Conservation (phyloP, 2,113 vertebrate genomes). For the Dasyurus viverrinus region DNA sequence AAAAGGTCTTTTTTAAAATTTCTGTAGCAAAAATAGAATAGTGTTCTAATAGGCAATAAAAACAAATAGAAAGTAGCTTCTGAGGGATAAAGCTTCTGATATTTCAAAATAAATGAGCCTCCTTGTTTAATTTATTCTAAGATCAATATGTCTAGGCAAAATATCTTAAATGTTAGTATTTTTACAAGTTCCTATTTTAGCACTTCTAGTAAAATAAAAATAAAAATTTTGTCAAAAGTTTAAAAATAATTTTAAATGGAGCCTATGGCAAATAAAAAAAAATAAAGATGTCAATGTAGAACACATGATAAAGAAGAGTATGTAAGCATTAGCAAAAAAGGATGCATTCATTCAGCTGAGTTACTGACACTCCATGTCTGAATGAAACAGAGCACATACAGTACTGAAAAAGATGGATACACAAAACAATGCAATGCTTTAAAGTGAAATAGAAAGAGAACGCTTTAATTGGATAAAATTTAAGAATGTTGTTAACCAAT, state of each 20-base stretch:
- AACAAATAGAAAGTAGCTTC: constrained; percentile 31
- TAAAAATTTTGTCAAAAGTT: constrained; percentile 50
- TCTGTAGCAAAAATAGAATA: constrained; percentile 31
- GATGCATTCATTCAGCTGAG: constrained; percentile 57
- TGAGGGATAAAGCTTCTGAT: constrained; percentile 3
- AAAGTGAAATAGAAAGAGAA: constrained; percentile 75
- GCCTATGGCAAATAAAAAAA: constrained; percentile 59
- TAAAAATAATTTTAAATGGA: constrained; percentile 64
- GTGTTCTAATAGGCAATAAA: constrained; percentile 29
- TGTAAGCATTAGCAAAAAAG: constrained; percentile 36
- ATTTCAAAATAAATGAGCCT: constrained; percentile 43
- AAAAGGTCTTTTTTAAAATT: constrained; percentile 52
- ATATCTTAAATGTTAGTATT: constrained; percentile 26
- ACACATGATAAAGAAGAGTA: constrained; percentile 62
- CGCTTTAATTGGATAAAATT: constrained; percentile 74
- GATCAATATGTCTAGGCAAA: constrained; percentile 46
- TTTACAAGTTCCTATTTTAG: constrained; percentile 40
- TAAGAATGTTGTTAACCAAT: constrained; percentile 65
- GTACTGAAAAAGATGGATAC: constrained; percentile 58
- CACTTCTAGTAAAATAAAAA: constrained; percentile 47
- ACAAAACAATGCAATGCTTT: constrained; percentile 62
- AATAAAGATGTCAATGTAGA: constrained; percentile 72
- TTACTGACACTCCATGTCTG: constrained; percentile 61
- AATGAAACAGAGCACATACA: constrained; percentile 62
- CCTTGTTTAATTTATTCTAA: constrained; percentile 47